phyloP scores from a whole-genome alignment of 2,888 invertebrate species.

The Ophion slaviceki region DNA sequence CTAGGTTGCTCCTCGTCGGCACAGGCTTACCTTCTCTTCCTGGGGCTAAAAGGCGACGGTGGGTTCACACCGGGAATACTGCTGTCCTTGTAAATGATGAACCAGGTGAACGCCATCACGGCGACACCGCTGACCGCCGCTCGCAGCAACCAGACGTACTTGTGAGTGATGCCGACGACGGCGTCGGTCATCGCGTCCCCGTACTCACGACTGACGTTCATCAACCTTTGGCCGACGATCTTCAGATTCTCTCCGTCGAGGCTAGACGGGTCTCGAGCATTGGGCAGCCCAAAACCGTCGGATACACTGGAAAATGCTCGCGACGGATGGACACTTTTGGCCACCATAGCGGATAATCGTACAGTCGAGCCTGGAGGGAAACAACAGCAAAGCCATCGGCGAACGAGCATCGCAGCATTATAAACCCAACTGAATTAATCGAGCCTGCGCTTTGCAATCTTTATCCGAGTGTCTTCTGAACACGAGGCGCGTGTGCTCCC shows the following conservation, averaged over 20 bases:
- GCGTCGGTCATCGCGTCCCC: conserved; percentile 60
- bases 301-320: conserved; percentile 38
- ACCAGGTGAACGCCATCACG: conserved; percentile 85
- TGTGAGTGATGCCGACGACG: conserved; percentile 61
- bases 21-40: conserved; percentile 83
- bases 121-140: conserved; percentile 83
- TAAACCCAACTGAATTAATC: background rate
- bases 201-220: conserved; percentile 67
- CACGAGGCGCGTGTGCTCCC: background rate
- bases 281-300: conserved; percentile 38
- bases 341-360: conserved; percentile 1
- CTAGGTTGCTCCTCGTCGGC: background rate
- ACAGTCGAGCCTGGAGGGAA: conserved; percentile 26
- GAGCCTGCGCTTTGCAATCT: background rate
- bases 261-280: conserved; percentile 26
- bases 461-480: background rate
- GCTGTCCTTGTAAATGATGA: conserved; percentile 87
- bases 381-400: background rate
- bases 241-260: conserved; percentile 44
- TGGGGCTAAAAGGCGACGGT: conserved; percentile 86
- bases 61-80: conserved; percentile 86
- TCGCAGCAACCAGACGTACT: conserved; percentile 75
- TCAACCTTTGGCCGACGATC: conserved; percentile 45
- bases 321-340: conserved; percentile 1
- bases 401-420: background rate